Evolutionary conservation across 2,888 invertebrate genomes (phyloP), one percentile per base, ranked within the genome.

Genomic region (Agrochola lota): DNA sequence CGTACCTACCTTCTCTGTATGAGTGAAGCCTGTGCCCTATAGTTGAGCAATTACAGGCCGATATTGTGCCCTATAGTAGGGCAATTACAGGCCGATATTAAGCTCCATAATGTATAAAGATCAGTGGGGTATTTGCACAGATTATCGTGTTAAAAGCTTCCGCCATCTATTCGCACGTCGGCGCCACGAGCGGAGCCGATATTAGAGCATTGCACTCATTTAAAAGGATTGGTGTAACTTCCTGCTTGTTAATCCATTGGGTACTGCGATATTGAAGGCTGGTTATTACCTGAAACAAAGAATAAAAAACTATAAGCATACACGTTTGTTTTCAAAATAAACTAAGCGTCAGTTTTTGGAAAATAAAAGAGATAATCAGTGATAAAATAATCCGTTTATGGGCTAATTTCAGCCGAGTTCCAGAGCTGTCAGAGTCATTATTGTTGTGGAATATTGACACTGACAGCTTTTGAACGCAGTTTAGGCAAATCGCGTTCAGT

Each of bases 241-340:
- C 85, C 76, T 60, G 43, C 23, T 59, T 57, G 40, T 12, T 66
- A 59, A 71, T 67, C 60, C 60, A 9, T 55, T 20, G 5, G 35
- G 17, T 43, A 26, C 68, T 72, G 49, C 49, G 40, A 55, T 62
- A 57, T 35, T 46, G 64, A 73, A 35, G 71, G 57, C 81, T 73
- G 57, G 64, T 86, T 81, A 89, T 93, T 94, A 94, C 94, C 94
- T 93, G 94, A 64, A 94, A 94, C 89, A 91, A 90, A 90, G 85
- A 74, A 71, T 43, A 43, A n/a, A 20, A 63, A n/a, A 23, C 3
- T 35, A 63, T 83, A 15, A 77, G 26, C 26, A 30, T 49, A 59
- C 11, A 7, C 26, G 35, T 62, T 30, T 30, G 2, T 12, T 35
- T 76, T 26, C 8, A 46, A 64, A 63, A 74, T 62, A 17, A 68